These are phyloP conservation scores for Subanguina moxae DNA, from an alignment of 1,140 invertebrate genomes.

Conservation along the genomic window DNA sequence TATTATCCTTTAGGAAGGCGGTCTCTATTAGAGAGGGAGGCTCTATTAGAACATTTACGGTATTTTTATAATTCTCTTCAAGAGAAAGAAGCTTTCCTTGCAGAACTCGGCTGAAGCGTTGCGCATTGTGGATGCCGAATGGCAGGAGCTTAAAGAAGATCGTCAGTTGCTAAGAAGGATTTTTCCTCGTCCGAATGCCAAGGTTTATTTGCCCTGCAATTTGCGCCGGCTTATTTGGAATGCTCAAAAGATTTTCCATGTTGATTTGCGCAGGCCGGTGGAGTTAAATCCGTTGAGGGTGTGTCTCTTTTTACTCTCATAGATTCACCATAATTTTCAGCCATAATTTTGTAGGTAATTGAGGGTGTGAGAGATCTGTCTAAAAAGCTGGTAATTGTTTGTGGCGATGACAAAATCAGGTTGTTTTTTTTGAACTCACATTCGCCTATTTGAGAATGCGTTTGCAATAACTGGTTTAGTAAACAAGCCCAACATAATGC, in stretches of 20 bases:
- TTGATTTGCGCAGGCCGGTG: slow-evolving; percentile 84
- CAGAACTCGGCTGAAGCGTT: slow-evolving; percentile 85
- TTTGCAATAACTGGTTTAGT: slow-evolving; percentile 75
- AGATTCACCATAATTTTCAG: no score
- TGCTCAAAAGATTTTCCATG: slow-evolving; percentile 98
- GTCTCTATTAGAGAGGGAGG: no score
- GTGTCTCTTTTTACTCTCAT: no score
- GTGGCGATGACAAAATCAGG: slow-evolving; percentile 49
- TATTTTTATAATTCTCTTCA: no score
- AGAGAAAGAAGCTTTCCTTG: no score
- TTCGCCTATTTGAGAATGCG: no score
- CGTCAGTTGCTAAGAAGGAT: slow-evolving; percentile 73
- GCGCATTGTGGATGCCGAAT: slow-evolving; percentile 78
- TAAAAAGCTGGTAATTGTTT: slow-evolving; percentile 85
- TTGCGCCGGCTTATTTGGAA: slow-evolving; percentile 98
- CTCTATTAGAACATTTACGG: no score
- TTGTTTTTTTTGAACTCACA: slow-evolving; percentile 67
- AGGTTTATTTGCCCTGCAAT: slow-evolving; percentile 77
- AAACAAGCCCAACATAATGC: slow-evolving; percentile 97
- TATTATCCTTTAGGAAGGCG: no score
- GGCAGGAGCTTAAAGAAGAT: slow-evolving; percentile 85
- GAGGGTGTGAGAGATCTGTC: slow-evolving; percentile 76
- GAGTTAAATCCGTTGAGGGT: slow-evolving; percentile 83
- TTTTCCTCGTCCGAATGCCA: slow-evolving; percentile 69
- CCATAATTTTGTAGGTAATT: slow-evolving; percentile 32